These are phyloP conservation scores for Seladonia tumulorum DNA, from an alignment of 2,888 invertebrate species.

Conservation along the genomic window DNA sequence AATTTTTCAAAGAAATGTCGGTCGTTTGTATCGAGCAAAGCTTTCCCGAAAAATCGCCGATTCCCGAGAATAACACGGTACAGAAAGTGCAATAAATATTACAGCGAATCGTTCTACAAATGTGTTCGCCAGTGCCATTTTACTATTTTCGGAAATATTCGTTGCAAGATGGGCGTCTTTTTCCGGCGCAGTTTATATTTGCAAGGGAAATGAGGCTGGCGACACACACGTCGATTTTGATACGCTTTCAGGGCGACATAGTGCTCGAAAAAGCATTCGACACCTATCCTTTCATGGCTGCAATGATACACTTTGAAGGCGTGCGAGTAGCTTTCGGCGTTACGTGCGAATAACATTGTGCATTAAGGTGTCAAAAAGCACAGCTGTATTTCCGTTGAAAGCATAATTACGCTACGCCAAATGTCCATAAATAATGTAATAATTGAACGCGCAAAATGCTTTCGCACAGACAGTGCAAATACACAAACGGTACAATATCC, in stretches of 20 bases:
- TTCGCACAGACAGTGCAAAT: too few species aligned
- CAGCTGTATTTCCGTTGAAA: not conserved
- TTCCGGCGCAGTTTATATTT: conserved; percentile 2
- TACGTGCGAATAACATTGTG: not conserved
- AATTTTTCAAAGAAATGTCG: not conserved
- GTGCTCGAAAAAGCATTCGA: conserved; percentile 4
- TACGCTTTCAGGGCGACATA: conserved; percentile 1
- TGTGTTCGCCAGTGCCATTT: not conserved
- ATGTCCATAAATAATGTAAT: not conserved
- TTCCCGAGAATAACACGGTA: not conserved
- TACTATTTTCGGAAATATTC: not conserved
- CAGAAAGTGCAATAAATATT: not conserved
- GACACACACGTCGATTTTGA: conserved; percentile 4
- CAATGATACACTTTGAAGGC: not conserved
- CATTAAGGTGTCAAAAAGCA: not conserved
- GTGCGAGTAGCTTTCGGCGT: not conserved
- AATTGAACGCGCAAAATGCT: not conserved
- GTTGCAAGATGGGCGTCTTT: not conserved
- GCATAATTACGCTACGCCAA: not conserved
- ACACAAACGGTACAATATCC: too few species aligned
- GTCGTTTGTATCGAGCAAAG: not conserved
- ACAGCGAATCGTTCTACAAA: not conserved
- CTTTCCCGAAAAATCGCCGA: not conserved
- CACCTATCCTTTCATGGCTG: not conserved
- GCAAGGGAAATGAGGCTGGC: conserved; percentile 1